These are phyloP conservation scores for Huso huso DNA, from an alignment of 2,797 vertebrate species.

Conservation along the genomic window DNA sequence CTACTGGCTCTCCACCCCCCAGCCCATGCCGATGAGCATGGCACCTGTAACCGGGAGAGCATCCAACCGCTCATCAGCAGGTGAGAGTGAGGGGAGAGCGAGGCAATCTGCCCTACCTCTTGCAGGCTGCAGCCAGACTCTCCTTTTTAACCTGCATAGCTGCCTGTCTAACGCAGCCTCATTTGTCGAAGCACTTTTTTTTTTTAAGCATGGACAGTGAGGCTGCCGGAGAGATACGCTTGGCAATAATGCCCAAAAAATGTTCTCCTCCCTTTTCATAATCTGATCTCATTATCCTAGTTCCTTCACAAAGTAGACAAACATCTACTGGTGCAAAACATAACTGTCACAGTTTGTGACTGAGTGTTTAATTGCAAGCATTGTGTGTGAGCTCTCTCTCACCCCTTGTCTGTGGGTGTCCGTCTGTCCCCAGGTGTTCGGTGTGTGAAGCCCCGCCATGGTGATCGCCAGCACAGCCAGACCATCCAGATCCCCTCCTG, in stretches of 20 bases:
- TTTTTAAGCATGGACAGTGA: too few species aligned
- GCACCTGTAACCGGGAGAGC: conserved; percentile 74
- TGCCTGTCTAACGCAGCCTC: too few species aligned
- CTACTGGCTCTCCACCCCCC: conserved; percentile 89
- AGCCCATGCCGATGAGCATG: conserved; percentile 87
- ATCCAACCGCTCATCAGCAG: conserved; percentile 92
- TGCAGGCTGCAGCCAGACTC: too few species aligned
- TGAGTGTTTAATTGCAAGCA: conserved; percentile 1
- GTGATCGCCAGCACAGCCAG: conserved; percentile 98
- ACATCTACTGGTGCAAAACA: too few species aligned
- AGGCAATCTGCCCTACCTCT: not conserved
- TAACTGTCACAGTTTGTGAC: too few species aligned
- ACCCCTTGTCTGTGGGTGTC: conserved; percentile 7
- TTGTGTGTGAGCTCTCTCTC: conserved; percentile 4
- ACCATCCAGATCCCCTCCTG: conserved; percentile 86
- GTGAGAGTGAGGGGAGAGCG: conserved; percentile 44
- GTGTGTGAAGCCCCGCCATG: conserved; percentile 94
- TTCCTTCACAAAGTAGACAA: too few species aligned
- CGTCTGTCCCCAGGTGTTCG: conserved; percentile 63
- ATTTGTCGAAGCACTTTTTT: too few species aligned
- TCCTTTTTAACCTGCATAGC: too few species aligned
- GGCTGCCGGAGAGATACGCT: too few species aligned
- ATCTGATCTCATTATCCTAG: too few species aligned
- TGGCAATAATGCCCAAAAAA: too few species aligned
- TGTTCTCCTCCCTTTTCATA: too few species aligned